phyloP scores from a whole-genome alignment of 1,140 invertebrate species.

The Hypsibius dujardini region DNA sequence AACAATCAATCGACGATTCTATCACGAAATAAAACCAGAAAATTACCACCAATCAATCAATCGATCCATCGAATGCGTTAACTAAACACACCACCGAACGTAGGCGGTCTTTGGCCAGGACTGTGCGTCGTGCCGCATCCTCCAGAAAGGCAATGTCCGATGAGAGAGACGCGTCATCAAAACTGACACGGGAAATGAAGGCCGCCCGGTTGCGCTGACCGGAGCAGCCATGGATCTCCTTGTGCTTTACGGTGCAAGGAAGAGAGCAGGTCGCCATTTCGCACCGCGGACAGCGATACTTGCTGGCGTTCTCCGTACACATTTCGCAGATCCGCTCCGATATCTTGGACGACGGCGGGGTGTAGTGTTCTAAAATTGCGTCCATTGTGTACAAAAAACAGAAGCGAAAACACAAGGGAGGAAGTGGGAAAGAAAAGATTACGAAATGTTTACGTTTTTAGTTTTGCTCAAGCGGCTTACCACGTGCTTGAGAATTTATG shows the following conservation, averaged over 20 bases:
- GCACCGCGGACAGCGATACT: constrained; percentile 1
- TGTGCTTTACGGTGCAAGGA: background rate
- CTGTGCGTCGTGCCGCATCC: background rate
- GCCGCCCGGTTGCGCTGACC: background rate
- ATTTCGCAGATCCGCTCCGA: background rate
- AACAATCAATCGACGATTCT: too few relatives aligned
- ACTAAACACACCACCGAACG: too few relatives aligned
- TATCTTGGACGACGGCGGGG: background rate
- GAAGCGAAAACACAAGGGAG: too few relatives aligned
- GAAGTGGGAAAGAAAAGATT: too few relatives aligned
- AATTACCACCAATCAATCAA: too few relatives aligned
- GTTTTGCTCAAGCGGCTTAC: too few relatives aligned
- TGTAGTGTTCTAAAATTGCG: too few relatives aligned
- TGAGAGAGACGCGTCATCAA: background rate
- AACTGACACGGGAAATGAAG: background rate
- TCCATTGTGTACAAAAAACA: too few relatives aligned
- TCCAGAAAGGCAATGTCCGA: background rate
- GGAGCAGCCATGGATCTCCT: background rate
- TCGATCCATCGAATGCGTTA: too few relatives aligned
- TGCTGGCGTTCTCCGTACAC: background rate
- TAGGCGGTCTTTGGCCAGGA: background rate
- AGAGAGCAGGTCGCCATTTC: background rate
- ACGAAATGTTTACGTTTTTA: too few relatives aligned
- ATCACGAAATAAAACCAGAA: too few relatives aligned
- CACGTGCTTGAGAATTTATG: too few relatives aligned